Conservation (phyloP, 1,140 invertebrate species). For the Anoplophora glabripennis region DNA sequence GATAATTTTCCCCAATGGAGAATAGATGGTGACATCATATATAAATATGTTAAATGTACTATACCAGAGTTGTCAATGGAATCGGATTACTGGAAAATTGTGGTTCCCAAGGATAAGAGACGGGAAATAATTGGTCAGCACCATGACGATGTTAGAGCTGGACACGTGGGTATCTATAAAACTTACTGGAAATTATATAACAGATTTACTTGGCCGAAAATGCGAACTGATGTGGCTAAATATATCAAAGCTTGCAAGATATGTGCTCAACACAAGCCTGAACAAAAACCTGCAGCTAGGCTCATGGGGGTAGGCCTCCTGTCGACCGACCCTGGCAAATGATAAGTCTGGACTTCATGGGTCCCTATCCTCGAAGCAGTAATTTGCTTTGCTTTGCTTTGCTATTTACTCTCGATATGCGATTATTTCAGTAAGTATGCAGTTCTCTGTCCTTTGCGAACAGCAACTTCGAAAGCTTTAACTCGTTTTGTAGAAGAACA, state of each 20-base stretch:
- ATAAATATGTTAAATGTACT: conserved; percentile 8
- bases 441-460: too few relatives aligned
- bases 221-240: conserved; percentile 24
- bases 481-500: too few relatives aligned
- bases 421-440: too few relatives aligned
- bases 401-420: too few relatives aligned
- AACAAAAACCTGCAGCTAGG: too few relatives aligned
- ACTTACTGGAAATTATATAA: conserved; percentile 16
- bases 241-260: conserved; percentile 30
- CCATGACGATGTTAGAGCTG: conserved; percentile 15
- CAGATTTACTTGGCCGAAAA: conserved; percentile 35
- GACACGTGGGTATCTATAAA: conserved; percentile 33
- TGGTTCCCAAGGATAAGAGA: conserved; percentile 27
- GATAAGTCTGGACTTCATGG: too few relatives aligned
- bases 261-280: too few relatives aligned
- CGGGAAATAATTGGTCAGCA: conserved; percentile 17
- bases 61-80: not conserved
- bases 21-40: not conserved
- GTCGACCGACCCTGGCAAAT: too few relatives aligned
- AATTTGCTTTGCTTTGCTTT: too few relatives aligned
- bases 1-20: conserved; percentile 9
- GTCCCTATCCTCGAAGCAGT: too few relatives aligned
- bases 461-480: too few relatives aligned
- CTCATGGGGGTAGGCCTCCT: too few relatives aligned
- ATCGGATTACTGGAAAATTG: conserved; percentile 32